Evolutionary conservation across 2,797 vertebrate species (phyloP).

Genomic region (Pseudomugil gertrudae): DNA sequence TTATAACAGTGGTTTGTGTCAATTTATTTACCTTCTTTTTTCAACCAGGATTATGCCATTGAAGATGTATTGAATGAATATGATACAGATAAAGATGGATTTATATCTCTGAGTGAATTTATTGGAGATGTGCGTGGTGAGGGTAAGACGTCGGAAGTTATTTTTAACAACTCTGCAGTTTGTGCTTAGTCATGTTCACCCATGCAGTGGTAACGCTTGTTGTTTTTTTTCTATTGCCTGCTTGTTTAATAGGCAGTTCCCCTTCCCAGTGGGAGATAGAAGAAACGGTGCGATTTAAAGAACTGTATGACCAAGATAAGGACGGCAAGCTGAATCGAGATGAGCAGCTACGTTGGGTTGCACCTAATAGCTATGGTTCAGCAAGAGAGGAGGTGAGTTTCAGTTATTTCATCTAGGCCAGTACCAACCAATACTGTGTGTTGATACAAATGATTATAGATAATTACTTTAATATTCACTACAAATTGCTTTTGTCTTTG

Average conservation of each 20-base stretch:
- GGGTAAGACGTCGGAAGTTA: constrained; percentile 78
- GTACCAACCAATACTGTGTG: no score
- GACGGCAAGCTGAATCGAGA: constrained; percentile 88
- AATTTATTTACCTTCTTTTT: not conserved
- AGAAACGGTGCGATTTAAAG: constrained; percentile 91
- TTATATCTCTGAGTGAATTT: constrained; percentile 92
- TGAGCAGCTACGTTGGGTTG: constrained; percentile 93
- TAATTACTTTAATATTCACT: not conserved
- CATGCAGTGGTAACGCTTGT: not conserved
- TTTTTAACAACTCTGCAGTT: not conserved
- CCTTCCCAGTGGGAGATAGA: constrained; percentile 95
- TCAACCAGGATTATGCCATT: constrained; percentile 88
- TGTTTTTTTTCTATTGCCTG: constrained; percentile 1
- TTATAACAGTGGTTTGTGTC: not conserved
- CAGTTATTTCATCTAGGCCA: not conserved
- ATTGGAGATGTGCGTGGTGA: constrained; percentile 90
- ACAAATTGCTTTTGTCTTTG: no score
- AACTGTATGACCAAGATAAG: constrained; percentile 92
- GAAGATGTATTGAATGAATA: constrained; percentile 94
- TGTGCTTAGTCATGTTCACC: accelerated
- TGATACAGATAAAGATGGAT: constrained; percentile 90
- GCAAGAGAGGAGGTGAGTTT: constrained; percentile 91
- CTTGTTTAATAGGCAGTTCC: constrained; percentile 72
- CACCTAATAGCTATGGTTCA: constrained; percentile 93
- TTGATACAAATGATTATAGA: no score